Evolutionary conservation across 2,113 vertebrate genomes (phyloP).

Genomic region (Centropus bengalensis): DNA sequence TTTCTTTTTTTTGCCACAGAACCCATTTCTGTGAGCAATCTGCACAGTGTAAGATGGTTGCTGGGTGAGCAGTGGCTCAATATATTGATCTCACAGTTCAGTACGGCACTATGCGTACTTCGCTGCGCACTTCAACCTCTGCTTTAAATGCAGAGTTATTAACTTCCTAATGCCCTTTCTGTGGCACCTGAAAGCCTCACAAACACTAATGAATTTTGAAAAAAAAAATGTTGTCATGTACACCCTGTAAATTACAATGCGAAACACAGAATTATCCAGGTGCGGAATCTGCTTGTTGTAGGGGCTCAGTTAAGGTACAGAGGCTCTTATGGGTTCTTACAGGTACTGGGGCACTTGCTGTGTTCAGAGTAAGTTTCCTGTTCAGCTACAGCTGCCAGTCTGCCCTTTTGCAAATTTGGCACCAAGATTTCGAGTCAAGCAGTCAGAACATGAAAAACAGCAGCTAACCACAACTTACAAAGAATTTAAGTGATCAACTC

Average conservation of each 20-base stretch:
- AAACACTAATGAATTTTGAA: neutral
- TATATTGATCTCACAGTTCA: neutral
- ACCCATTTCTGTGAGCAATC: neutral
- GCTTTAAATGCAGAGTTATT: neutral
- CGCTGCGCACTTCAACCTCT: neutral
- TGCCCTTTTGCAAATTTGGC: neutral
- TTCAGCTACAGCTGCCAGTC: neutral
- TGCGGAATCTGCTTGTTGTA: neutral
- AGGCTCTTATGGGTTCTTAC: rapidly evolving
- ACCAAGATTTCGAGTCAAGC: neutral
- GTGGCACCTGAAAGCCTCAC: neutral
- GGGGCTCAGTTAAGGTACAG: neutral
- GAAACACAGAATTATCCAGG: neutral
- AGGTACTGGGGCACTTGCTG: neutral
- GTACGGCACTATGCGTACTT: neutral
- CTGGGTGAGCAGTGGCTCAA: neutral
- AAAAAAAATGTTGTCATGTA: neutral
- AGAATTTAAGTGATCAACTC: neutral
- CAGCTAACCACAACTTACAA: neutral
- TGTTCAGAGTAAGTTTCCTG: rapidly evolving
- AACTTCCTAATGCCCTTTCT: neutral
- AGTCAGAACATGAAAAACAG: neutral
- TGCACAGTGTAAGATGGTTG: neutral
- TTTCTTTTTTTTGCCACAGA: neutral
- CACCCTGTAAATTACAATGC: neutral